Base-by-base conservation (phyloP, 2,797 vertebrate genomes). In the Rhabdophis nuchalis region DNA sequence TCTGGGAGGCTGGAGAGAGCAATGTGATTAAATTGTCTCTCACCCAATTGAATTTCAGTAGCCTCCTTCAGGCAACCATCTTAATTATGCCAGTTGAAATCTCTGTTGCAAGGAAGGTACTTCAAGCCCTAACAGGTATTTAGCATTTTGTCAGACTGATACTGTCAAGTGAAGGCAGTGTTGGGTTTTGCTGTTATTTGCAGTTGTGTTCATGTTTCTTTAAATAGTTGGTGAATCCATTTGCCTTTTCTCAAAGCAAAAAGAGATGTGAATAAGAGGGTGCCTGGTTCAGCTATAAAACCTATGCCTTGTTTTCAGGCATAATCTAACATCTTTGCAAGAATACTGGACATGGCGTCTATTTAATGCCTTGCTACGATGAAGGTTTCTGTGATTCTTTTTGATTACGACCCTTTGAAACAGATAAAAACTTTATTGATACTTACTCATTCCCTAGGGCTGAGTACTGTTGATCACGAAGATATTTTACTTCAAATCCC, bases 91-190 rank as follows among this genome's bases (percentile, higher is more conserved):
- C 9, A 82, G 90, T 57, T 89, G 91, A 85, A 92, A 85, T 85
- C 85, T 90, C 89, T 94, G 29, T 92, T 95, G 89, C 92, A 77
- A 60, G 92, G 60, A 89, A 94, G 94, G 92, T 90, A 92, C 53
- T 85, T 94, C 41, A 0, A n/a, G 58, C 91, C 93, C 94, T 91
- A 86, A 90, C 94, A 93, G 72, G 87, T 23, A 6, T 52, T 87
- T 87, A 60, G 0, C 0, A 64, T 87, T 94, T 95, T 90, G 58
- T 86, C 58, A 94, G 90, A 92, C 25, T 54, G 1, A 92, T 88
- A 52, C n/a, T 92, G 77, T 93, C 72, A 91, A 91, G 61, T 72
- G 53, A 6, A 46, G 36, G 87, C 86, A n/a, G 64, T 82, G 60
- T 9, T 93, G 12, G 93, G 88, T 14, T 82, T 54, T 32, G 58